phyloP scores from a whole-genome alignment of 2,888 invertebrate species.

The Phanerotoma sp. region DNA sequence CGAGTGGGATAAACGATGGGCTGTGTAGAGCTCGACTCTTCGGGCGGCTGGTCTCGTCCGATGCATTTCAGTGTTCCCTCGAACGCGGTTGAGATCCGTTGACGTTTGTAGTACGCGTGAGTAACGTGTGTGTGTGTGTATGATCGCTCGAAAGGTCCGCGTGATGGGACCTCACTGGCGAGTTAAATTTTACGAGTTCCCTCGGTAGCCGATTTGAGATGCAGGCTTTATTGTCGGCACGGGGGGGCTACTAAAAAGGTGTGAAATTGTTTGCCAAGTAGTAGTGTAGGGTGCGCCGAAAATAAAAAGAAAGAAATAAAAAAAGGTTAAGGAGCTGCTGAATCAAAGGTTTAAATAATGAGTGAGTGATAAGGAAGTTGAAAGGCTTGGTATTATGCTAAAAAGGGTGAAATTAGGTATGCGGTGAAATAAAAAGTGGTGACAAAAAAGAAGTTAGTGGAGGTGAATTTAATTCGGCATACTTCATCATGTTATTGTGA shows the following conservation, averaged over 20 bases:
- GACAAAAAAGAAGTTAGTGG: conserved; percentile 2
- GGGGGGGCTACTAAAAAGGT: conserved; percentile 5
- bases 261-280: conserved; percentile 10
- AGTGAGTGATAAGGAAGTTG: no score
- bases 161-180: conserved; percentile 48
- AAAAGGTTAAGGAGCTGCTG: no score
- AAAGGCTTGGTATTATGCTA: no score
- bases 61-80: conserved; percentile 35
- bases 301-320: not conserved
- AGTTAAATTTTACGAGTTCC: conserved; percentile 36
- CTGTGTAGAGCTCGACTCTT: conserved; percentile 13
- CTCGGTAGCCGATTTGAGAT: conserved; percentile 41
- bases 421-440: no score
- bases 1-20: conserved; percentile 27
- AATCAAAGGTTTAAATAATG: no score
- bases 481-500: not conserved
- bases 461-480: conserved; percentile 3
- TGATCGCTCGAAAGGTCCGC: conserved; percentile 36
- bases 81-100: conserved; percentile 52
- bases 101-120: conserved; percentile 18
- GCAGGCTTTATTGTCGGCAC: conserved; percentile 19
- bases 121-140: conserved; percentile 32
- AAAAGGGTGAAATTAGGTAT: no score
- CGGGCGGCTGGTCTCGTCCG: conserved; percentile 20
- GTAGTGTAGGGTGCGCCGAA: not conserved